phyloP scores from a whole-genome alignment of 2,888 invertebrate genomes.

The Leptinotarsa juncta region DNA sequence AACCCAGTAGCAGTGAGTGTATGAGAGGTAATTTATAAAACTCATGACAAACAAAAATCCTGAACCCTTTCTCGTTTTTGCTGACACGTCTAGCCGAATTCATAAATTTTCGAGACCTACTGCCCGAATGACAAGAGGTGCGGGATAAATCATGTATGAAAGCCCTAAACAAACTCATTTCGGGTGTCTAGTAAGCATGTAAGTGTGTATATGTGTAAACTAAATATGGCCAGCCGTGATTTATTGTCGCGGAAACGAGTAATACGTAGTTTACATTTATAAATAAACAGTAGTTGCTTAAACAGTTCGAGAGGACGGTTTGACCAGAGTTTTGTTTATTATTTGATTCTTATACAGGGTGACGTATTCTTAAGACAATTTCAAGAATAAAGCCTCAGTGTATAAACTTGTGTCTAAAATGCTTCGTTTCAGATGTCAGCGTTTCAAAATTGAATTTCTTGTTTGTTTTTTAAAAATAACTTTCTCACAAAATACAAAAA shows the following conservation, averaged over 20 bases:
- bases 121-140: slow-evolving; percentile 37
- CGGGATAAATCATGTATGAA: slow-evolving; percentile 37
- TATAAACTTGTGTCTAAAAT: no score
- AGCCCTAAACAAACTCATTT: slow-evolving; percentile 42
- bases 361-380: no score
- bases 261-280: not conserved
- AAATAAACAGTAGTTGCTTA: not conserved
- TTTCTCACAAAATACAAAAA: no score
- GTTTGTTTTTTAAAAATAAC: no score
- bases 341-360: not conserved
- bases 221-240: slow-evolving; percentile 36
- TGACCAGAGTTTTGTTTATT: not conserved
- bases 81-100: slow-evolving; percentile 34
- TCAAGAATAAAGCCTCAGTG: no score
- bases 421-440: no score
- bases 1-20: slow-evolving; percentile 30
- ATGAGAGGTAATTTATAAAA: slow-evolving; percentile 42
- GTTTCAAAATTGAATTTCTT: no score
- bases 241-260: slow-evolving; percentile 31
- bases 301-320: not conserved
- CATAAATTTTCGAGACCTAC: slow-evolving; percentile 40
- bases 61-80: slow-evolving; percentile 41
- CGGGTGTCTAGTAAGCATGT: slow-evolving; percentile 37
- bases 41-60: slow-evolving; percentile 43
- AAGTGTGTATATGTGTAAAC: slow-evolving; percentile 39